A percentile compares a stretch with the other conserved stretches of the same genome.
These are phyloP conservation scores for Chaetura pelagica DNA, from an alignment of 2,113 vertebrate genomes.

Conservation along the genomic window DNA sequence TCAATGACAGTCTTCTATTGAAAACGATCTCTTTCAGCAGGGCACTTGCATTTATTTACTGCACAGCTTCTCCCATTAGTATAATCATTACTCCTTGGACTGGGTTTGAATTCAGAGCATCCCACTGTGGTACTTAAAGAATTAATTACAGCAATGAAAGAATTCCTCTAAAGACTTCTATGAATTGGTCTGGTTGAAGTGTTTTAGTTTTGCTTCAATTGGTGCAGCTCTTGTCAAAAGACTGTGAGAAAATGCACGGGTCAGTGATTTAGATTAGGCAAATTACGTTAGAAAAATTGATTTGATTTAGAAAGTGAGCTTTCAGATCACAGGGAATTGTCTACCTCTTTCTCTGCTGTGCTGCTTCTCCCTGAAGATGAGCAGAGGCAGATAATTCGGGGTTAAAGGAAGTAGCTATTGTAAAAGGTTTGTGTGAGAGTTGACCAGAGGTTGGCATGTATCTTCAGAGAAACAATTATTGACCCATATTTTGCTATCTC, in stretches of 20 bases:
- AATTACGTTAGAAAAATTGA: conserved; percentile 64
- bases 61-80: conserved; percentile 68
- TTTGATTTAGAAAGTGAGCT: conserved; percentile 61
- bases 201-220: conserved; percentile 58
- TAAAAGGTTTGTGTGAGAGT: conserved; percentile 3
- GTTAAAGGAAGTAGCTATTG: conserved; percentile 52
- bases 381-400: conserved; percentile 39
- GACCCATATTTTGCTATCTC: neutral
- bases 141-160: conserved; percentile 69
- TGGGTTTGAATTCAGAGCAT: conserved; percentile 65
- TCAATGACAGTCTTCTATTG: neutral
- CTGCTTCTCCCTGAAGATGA: neutral
- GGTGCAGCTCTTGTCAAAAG: conserved; percentile 60
- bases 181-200: conserved; percentile 58
- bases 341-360: neutral
- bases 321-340: conserved; percentile 41
- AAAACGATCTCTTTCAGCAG: conserved; percentile 13
- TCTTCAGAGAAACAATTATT: neutral
- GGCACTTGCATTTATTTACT: conserved; percentile 68
- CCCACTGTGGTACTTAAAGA: conserved; percentile 65
- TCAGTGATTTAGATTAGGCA: conserved; percentile 56
- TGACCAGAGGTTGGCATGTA: neutral
- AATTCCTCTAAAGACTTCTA: conserved; percentile 64
- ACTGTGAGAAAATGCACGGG: conserved; percentile 45
- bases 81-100: conserved; percentile 67